Evolutionary conservation across 2,888 invertebrate genomes (phyloP).

Genomic region (Stictocephala bisonia): DNA sequence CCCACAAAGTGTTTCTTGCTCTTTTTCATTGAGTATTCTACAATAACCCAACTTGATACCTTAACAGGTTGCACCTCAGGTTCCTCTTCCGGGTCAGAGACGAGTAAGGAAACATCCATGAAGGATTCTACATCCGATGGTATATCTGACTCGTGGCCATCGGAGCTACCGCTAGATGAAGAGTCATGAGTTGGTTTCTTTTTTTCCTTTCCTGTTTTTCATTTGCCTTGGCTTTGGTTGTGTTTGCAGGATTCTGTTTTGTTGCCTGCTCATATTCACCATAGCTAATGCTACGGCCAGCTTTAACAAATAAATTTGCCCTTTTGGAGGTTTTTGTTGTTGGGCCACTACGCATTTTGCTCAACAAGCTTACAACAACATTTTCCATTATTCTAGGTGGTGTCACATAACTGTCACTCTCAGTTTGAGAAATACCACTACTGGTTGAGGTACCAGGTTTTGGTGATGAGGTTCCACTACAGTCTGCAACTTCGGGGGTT

Average conservation of each 20-base stretch:
- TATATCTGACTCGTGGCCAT: conserved; percentile 9
- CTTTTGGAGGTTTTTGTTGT: background rate
- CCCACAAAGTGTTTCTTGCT: background rate
- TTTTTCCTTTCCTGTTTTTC: background rate
- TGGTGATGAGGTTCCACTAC: too few relatives aligned
- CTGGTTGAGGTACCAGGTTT: too few relatives aligned
- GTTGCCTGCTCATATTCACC: conserved; percentile 6
- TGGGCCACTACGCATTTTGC: conserved; percentile 3
- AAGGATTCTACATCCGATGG: background rate
- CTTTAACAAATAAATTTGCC: conserved; percentile 10
- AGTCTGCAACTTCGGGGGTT: too few relatives aligned
- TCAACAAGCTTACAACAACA: conserved; percentile 10
- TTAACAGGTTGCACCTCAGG: conserved; percentile 9
- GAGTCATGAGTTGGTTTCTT: background rate
- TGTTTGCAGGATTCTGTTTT: conserved; percentile 1
- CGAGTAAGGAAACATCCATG: background rate
- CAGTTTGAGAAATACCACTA: too few relatives aligned
- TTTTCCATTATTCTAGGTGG: conserved; percentile 1
- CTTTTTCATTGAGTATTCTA: background rate
- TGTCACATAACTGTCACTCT: too few relatives aligned
- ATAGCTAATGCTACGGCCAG: conserved; percentile 6
- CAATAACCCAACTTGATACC: conserved; percentile 1
- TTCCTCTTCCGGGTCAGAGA: conserved; percentile 1
- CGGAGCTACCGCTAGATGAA: conserved; percentile 4
- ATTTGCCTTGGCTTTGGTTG: background rate